A percentile compares a stretch with the other conserved stretches of the same genome.
Conservation (phyloP, 2,113 vertebrate genomes). For the Equus przewalskii region DNA sequence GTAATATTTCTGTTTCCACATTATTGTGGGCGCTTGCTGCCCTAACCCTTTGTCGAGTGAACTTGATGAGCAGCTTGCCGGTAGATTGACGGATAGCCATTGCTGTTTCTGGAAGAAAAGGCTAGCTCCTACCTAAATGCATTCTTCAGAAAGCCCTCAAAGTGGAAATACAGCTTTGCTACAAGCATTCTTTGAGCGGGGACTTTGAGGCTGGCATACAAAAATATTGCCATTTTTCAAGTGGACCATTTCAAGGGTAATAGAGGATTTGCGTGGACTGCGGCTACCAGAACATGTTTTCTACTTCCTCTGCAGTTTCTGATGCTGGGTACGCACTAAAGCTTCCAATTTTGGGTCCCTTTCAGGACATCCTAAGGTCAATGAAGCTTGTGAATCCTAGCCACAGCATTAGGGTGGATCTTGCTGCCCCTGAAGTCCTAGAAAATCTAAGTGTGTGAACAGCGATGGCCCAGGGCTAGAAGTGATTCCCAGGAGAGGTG, state of each 20-base stretch:
- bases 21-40: slow-evolving; percentile 89
- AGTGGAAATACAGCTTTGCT: slow-evolving; percentile 84
- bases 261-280: slow-evolving; percentile 71
- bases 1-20: slow-evolving; percentile 94
- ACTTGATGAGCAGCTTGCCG: slow-evolving; percentile 85
- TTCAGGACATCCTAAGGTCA: background rate
- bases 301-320: background rate
- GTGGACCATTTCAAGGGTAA: slow-evolving; percentile 65
- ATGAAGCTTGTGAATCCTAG: background rate
- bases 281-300: background rate
- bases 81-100: slow-evolving; percentile 88
- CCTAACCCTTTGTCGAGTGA: slow-evolving; percentile 89
- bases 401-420: background rate
- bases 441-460: background rate
- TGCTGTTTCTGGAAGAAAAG: slow-evolving; percentile 83
- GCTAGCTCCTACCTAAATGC: slow-evolving; percentile 83
- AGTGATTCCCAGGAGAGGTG: background rate
- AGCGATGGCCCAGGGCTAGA: background rate
- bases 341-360: background rate
- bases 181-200: slow-evolving; percentile 76
- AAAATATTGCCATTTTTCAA: slow-evolving; percentile 82
- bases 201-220: slow-evolving; percentile 78
- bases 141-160: slow-evolving; percentile 83
- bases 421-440: background rate
- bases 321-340: background rate